Evolutionary conservation across 35 echinoderm and acorn worm species (phyloP).

Genomic region (Apostichopus japonicus): DNA sequence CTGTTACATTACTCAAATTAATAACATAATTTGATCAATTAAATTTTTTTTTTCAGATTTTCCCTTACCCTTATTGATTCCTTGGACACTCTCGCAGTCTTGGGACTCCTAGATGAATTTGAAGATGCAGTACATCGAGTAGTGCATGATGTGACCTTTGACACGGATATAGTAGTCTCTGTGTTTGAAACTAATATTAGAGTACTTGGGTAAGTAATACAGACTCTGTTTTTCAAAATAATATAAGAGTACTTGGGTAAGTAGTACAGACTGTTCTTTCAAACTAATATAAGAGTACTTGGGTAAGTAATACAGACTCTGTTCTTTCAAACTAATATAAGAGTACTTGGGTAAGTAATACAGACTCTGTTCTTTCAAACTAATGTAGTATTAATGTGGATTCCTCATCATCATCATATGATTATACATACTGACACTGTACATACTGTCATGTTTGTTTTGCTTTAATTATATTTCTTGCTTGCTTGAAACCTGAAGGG

Average conservation of each 20-base stretch:
- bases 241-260: slow-evolving; percentile 97
- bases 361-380: slow-evolving; percentile 94
- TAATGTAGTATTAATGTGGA: slow-evolving; percentile 53
- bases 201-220: slow-evolving; percentile 78
- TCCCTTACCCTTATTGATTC: slow-evolving; percentile 96
- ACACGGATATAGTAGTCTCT: slow-evolving; percentile 93
- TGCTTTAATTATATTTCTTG: too few species aligned
- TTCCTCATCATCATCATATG: too few species aligned
- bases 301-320: slow-evolving; percentile 79
- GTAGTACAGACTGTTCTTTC: too few species aligned
- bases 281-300: slow-evolving; percentile 96
- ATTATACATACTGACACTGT: too few species aligned
- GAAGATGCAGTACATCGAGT: slow-evolving; percentile 85
- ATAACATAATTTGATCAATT: not conserved
- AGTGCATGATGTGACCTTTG: slow-evolving; percentile 87
- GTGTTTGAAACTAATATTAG: slow-evolving; percentile 99
- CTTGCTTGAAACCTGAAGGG: too few species aligned
- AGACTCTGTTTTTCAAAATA: slow-evolving; percentile 97
- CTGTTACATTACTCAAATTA: too few species aligned
- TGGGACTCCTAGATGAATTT: slow-evolving; percentile 81
- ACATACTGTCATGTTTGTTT: too few species aligned
- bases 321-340: slow-evolving; percentile 99
- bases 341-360: slow-evolving; percentile 83
- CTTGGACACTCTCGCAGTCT: slow-evolving; percentile 86
- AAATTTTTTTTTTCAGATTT: slow-evolving; percentile 69